These are phyloP conservation scores for Endotricha flammealis DNA, from an alignment of 2,888 invertebrate species.

Conservation along the genomic window DNA sequence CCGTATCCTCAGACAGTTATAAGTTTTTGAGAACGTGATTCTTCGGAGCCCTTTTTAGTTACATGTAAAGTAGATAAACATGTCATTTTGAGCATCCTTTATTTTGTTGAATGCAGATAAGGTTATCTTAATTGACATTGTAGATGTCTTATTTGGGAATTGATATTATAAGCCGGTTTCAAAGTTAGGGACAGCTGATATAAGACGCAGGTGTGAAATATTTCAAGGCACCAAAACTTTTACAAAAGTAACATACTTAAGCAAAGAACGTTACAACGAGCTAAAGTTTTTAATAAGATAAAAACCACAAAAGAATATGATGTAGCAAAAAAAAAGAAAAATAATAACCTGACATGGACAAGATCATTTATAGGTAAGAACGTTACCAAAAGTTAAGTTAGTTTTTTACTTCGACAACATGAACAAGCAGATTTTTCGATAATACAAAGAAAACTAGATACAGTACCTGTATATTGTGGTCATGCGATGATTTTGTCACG, in stretches of 20 bases:
- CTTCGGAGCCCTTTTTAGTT: slow-evolving; percentile 9
- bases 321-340: too few relatives aligned
- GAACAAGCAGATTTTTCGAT: too few relatives aligned
- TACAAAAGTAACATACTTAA: too few relatives aligned
- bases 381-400: too few relatives aligned
- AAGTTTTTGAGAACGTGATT: slow-evolving; percentile 23
- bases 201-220: slow-evolving; percentile 33
- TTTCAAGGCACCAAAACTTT: slow-evolving; percentile 19
- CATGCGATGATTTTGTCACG: slow-evolving; percentile 19
- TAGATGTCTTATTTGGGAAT: slow-evolving; percentile 23
- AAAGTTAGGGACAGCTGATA: slow-evolving; percentile 28
- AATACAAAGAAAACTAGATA: background rate
- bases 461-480: slow-evolving; percentile 37
- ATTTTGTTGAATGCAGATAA: slow-evolving; percentile 13
- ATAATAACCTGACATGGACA: too few relatives aligned
- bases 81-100: slow-evolving; percentile 6
- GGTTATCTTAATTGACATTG: slow-evolving; percentile 29
- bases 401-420: too few relatives aligned
- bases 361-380: too few relatives aligned
- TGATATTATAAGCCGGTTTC: slow-evolving; percentile 25
- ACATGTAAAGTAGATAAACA: slow-evolving; percentile 10
- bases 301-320: too few relatives aligned
- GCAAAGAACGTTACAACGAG: too few relatives aligned
- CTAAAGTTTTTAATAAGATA: too few relatives aligned
- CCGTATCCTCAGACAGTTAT: slow-evolving; percentile 38